A percentile compares a stretch with the other conserved stretches of the same genome.
Evolutionary conservation across 2,113 vertebrate genomes (phyloP).

Genomic region (Tachuris rubrigastra): DNA sequence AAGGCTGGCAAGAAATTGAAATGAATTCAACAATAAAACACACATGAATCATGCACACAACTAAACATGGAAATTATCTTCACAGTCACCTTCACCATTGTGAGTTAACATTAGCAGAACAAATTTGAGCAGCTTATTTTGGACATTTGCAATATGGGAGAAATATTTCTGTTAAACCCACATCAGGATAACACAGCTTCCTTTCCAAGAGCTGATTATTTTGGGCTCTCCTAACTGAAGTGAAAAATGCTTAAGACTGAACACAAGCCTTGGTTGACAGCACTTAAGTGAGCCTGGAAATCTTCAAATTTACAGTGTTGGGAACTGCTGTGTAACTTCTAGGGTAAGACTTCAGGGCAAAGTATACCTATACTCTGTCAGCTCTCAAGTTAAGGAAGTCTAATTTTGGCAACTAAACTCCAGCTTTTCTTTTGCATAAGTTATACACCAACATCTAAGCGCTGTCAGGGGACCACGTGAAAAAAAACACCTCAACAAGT

Average conservation of each 20-base stretch:
- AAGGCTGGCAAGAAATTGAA: neutral
- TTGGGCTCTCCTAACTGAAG: conserved; percentile 2
- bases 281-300: conserved; percentile 34
- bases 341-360: neutral
- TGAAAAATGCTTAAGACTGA: conserved; percentile 44
- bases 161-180: neutral
- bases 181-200: conserved; percentile 12
- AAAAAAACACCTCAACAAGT: conserved; percentile 11
- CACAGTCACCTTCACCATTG: conserved; percentile 1
- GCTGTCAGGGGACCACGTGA: neutral
- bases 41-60: neutral
- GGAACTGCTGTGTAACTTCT: neutral
- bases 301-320: conserved; percentile 4
- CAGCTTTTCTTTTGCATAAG: neutral
- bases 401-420: neutral
- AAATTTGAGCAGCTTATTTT: neutral
- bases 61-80: conserved; percentile 25
- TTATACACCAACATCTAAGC: neutral
- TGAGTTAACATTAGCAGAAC: conserved; percentile 39
- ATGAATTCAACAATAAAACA: neutral
- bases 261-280: conserved; percentile 33
- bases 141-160: conserved; percentile 12
- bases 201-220: conserved; percentile 34
- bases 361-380: neutral
- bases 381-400: neutral